Base-by-base conservation (phyloP, 2,797 vertebrate species). In the Hyperoplus lanceolatus region DNA sequence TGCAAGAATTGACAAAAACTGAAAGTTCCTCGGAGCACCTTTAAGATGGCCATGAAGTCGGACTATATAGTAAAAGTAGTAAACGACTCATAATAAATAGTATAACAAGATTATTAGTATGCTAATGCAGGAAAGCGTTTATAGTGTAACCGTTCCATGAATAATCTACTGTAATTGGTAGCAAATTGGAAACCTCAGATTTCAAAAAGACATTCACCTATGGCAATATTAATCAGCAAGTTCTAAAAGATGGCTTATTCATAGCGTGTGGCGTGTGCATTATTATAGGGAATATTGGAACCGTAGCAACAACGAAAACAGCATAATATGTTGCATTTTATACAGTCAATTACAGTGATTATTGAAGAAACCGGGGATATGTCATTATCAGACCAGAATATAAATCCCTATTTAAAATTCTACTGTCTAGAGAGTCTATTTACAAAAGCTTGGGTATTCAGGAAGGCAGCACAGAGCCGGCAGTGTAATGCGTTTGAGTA, bases 401-500 rank as follows among this genome's bases (percentile, higher is more conserved):
- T 42, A 72, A 75, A 86, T 77, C 80, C 75, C 67, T 69, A 56
- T 82, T 85, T 68, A 75, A 75, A 21, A 85, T 73, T 41, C 61
- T 11, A 12, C 79, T 71, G 69, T 72, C 68, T 51, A 83, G 12
- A 2, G 65, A 75, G 67, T 41, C 67, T 36, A 75, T 89, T 87
- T 83, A 51, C 83, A 91, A 77, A 80, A 84, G 60, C 79, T 79
- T 83, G 76, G 68, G 51, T 74, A 49, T 84, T 75, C 77, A 70
- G 41, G 63, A n/a, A 57, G 61, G 78, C 81, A 46, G 75, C 81
- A 64, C 63, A 83, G 69, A 83, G 77, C 45, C 65, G 9, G 70
- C 56, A n/a, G 51, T 41, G 45, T 89, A 90, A 90, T 84, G 78
- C 91, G 81, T 85, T 70, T 57, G 61, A 86, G 82, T 82, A 60